Evolutionary conservation across 2,797 vertebrate species (phyloP).

Genomic region (Cottoperca gobio): DNA sequence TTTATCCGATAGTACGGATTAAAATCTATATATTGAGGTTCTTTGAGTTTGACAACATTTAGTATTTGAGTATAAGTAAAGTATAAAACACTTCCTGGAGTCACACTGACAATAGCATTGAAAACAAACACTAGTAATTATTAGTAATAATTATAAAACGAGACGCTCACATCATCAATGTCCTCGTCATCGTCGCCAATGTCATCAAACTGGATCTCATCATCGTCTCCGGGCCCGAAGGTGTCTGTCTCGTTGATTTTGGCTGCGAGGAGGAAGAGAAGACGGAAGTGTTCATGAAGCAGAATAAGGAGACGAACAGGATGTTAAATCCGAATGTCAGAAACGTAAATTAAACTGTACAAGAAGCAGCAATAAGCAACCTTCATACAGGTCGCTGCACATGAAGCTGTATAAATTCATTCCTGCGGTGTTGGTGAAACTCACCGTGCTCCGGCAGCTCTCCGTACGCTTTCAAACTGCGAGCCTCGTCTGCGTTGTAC

Average conservation of each 20-base stretch:
- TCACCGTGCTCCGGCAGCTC: slow-evolving; percentile 99
- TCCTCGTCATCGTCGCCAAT: slow-evolving; percentile 97
- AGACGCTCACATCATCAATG: slow-evolving; percentile 94
- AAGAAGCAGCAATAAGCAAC: too few relatives aligned
- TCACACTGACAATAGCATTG: not conserved
- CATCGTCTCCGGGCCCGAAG: slow-evolving; percentile 95
- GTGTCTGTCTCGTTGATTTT: slow-evolving; percentile 99
- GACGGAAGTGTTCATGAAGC: not conserved
- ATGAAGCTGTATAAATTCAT: too few relatives aligned
- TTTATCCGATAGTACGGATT: too few relatives aligned
- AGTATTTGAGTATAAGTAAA: too few relatives aligned
- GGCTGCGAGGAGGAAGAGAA: slow-evolving; percentile 79
- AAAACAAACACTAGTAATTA: not conserved
- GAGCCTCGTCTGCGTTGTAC: slow-evolving; percentile 98
- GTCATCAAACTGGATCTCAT: slow-evolving; percentile 98
- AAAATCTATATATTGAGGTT: too few relatives aligned
- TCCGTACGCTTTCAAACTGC: slow-evolving; percentile 98
- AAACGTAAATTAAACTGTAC: not conserved
- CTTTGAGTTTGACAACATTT: too few relatives aligned
- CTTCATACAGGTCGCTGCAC: too few relatives aligned
- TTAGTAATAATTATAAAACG: fast-evolving
- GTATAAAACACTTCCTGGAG: too few relatives aligned
- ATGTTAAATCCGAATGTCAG: too few relatives aligned
- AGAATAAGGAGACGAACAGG: too few relatives aligned
- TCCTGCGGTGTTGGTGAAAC: slow-evolving; percentile 18